Evolutionary conservation across 2,797 vertebrate species (phyloP).

Genomic region (Miichthys miiuy): DNA sequence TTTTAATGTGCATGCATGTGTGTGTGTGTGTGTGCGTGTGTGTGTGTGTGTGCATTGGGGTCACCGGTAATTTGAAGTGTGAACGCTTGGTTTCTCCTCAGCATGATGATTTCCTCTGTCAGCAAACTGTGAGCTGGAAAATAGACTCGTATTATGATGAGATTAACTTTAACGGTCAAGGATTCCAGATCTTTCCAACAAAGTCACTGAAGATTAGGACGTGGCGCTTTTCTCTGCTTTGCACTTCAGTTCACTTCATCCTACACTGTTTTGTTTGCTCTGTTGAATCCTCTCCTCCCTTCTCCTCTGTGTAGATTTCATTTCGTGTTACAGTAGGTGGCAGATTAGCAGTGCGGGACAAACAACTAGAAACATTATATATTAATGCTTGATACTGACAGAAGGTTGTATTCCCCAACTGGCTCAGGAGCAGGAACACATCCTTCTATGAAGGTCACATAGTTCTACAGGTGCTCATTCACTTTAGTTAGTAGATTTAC

Average conservation of each 20-base stretch:
- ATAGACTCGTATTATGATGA: constrained; percentile 77
- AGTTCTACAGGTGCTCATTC: neutral
- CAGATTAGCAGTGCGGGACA: constrained; percentile 15
- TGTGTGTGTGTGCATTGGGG: constrained; percentile 50
- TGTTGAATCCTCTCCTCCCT: constrained; percentile 2
- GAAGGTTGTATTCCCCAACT: constrained; percentile 2
- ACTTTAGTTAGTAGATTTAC: constrained; percentile 7
- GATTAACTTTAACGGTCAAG: constrained; percentile 80
- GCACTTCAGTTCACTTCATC: constrained; percentile 32
- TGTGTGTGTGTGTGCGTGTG: constrained; percentile 2
- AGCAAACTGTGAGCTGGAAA: constrained; percentile 81
- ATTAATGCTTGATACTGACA: constrained; percentile 18
- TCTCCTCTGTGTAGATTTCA: constrained; percentile 15
- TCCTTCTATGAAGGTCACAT: neutral
- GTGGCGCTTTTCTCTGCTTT: constrained; percentile 46
- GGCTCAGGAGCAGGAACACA: neutral
- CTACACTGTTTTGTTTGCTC: constrained; percentile 36
- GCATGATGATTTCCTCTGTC: constrained; percentile 79
- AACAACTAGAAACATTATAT: constrained; percentile 9
- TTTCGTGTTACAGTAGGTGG: constrained; percentile 13
- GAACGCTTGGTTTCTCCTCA: constrained; percentile 78
- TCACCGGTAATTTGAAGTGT: constrained; percentile 78
- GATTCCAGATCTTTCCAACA: constrained; percentile 78
- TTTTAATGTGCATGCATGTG: neutral
- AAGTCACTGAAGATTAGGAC: constrained; percentile 74